Percentiles rank a stretch among this genome's conserved stretches.
These are phyloP conservation scores for Botia kubotai DNA, from an alignment of 2,797 vertebrate genomes.

Conservation along the genomic window DNA sequence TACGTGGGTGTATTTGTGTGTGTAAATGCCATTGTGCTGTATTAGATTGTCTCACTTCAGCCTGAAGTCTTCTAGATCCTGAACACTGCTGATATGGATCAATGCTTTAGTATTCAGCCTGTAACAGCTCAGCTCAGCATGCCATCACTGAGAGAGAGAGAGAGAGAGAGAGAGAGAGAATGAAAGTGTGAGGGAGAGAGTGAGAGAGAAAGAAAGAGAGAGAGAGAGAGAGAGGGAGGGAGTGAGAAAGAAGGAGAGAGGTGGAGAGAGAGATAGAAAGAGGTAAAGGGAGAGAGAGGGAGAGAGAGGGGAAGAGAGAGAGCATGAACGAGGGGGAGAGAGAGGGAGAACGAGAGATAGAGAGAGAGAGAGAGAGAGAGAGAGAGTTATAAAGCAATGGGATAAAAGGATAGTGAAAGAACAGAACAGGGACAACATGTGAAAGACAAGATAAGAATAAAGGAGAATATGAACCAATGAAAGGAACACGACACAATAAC, in stretches of 20 bases:
- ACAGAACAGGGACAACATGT: conserved; percentile 10
- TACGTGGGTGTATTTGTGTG: conserved; percentile 19
- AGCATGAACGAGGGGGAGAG: too few species aligned
- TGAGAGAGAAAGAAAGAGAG: too few species aligned
- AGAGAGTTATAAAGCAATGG: conserved; percentile 15
- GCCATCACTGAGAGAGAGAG: conserved; percentile 33
- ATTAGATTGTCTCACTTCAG: conserved; percentile 41
- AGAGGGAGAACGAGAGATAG: too few species aligned
- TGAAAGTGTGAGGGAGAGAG: too few species aligned
- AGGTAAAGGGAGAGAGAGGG: background rate
- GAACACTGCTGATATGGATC: conserved; percentile 48
- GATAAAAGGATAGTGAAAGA: conserved; percentile 47
- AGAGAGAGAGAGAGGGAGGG: background rate
- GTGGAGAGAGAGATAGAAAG: background rate
- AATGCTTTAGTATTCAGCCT: conserved; percentile 52
- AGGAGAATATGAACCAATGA: conserved; percentile 32
- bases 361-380: conserved; percentile 2
- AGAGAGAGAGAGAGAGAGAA: background rate
- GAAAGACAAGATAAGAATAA: background rate
- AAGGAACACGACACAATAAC: conserved; percentile 41
- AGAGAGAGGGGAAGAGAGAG: too few species aligned
- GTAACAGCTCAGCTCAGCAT: conserved; percentile 51
- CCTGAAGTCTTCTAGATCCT: conserved; percentile 42
- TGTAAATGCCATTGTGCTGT: conserved; percentile 35
- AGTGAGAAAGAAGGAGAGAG: background rate